phyloP scores from a whole-genome alignment of 2,113 vertebrate species.

The Bagarius yarrelli region DNA sequence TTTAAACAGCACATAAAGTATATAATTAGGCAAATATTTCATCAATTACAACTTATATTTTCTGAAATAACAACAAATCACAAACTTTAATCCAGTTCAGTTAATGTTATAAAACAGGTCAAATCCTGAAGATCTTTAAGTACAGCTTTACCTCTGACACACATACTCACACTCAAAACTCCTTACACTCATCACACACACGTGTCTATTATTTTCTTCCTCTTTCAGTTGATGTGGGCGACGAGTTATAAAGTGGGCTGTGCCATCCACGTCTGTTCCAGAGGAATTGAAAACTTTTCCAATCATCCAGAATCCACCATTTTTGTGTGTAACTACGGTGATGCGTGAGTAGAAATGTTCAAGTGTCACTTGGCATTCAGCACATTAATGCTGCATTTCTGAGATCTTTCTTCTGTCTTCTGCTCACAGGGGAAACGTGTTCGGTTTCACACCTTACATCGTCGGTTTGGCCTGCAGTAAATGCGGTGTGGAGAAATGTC shows the following conservation, averaged over 20 bases:
- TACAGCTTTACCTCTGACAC: no score
- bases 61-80: no score
- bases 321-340: conserved; percentile 58
- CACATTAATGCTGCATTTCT: not conserved
- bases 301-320: conserved; percentile 39
- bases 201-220: not conserved
- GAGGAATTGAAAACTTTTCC: conserved; percentile 49
- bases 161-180: no score
- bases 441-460: conserved; percentile 58
- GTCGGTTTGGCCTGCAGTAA: conserved; percentile 50
- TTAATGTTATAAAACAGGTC: no score
- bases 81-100: no score
- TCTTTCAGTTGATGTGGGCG: conserved; percentile 55
- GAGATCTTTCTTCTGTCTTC: not conserved
- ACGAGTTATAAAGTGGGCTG: conserved; percentile 55
- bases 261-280: conserved; percentile 51
- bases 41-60: no score
- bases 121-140: no score
- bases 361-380: not conserved
- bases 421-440: conserved; percentile 45
- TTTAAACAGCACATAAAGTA: no score
- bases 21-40: no score
- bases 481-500: conserved; percentile 64
- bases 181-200: not conserved
- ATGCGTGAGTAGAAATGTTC: conserved; percentile 43